A percentile compares a stretch with the other conserved stretches of the same genome.
Evolutionary conservation across 2,888 invertebrate genomes (phyloP).

Genomic region (Sinohyriopsis cumingii): DNA sequence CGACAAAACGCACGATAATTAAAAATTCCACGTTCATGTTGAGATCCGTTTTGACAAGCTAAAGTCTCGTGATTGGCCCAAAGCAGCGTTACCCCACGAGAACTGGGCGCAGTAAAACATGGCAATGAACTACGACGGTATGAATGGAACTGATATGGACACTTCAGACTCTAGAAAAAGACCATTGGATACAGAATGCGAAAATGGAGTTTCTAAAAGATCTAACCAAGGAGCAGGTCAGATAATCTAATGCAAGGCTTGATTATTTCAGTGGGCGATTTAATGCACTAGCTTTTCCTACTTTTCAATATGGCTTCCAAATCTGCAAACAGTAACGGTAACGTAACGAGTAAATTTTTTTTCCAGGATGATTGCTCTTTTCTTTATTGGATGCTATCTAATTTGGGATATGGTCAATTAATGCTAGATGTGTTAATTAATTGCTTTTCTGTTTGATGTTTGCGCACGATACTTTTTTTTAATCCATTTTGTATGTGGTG

Average conservation of each 20-base stretch:
- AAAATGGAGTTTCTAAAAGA: slow-evolving; percentile 70
- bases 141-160: slow-evolving; percentile 68
- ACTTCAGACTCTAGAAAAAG: slow-evolving; percentile 71
- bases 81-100: slow-evolving; percentile 65
- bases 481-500: slow-evolving; percentile 33
- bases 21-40: no score
- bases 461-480: slow-evolving; percentile 20
- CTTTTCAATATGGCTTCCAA: slow-evolving; percentile 66
- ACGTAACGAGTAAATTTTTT: slow-evolving; percentile 44
- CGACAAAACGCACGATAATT: no score
- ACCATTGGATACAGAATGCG: slow-evolving; percentile 70
- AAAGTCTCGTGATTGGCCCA: slow-evolving; percentile 51
- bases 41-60: slow-evolving; percentile 19
- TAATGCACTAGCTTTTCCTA: slow-evolving; percentile 50
- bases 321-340: slow-evolving; percentile 55
- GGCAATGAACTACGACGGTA: slow-evolving; percentile 68
- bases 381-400: slow-evolving; percentile 38
- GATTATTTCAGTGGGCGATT: slow-evolving; percentile 40
- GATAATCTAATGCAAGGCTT: slow-evolving; percentile 53
- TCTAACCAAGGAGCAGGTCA: slow-evolving; percentile 71
- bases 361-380: background rate
- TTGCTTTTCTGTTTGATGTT: slow-evolving; percentile 19
- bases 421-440: slow-evolving; percentile 20
- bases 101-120: slow-evolving; percentile 67
- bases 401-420: slow-evolving; percentile 28